A percentile compares a stretch with the other conserved stretches of the same genome.
These are phyloP conservation scores for Zaprionus africanus DNA, from an alignment of 1,140 invertebrate genomes.

Conservation along the genomic window DNA sequence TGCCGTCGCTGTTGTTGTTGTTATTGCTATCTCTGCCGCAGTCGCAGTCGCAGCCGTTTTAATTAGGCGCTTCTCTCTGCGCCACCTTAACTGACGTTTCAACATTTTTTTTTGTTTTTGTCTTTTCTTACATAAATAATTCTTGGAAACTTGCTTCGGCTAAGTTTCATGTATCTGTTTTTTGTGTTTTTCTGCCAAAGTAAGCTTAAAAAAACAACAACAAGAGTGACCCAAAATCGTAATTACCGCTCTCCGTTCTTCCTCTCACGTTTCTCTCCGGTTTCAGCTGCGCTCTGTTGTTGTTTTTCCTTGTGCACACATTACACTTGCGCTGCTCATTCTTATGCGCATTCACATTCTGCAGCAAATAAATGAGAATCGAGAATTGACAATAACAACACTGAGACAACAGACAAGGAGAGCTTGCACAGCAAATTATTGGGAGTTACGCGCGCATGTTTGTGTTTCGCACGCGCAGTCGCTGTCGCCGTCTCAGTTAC, in stretches of 20 bases:
- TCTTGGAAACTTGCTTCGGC: conserved; percentile 43
- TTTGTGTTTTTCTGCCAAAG: conserved; percentile 37
- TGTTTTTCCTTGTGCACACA: conserved; percentile 15
- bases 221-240: conserved; percentile 43
- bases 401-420: conserved; percentile 9
- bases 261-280: neutral
- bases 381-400: conserved; percentile 42
- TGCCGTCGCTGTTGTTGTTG: conserved; percentile 24
- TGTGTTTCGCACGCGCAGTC: conserved; percentile 60
- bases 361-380: conserved; percentile 46
- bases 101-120: conserved; percentile 1
- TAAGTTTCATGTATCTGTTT: conserved; percentile 30
- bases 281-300: neutral
- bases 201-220: conserved; percentile 31
- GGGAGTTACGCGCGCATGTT: conserved; percentile 62
- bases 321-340: conserved; percentile 17
- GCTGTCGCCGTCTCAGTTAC: conserved; percentile 19
- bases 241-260: conserved; percentile 15
- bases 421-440: conserved; percentile 37
- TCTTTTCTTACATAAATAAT: conserved; percentile 48
- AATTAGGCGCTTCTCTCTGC: conserved; percentile 55
- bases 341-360: conserved; percentile 24
- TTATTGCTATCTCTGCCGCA: conserved; percentile 19
- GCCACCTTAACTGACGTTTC: conserved; percentile 39
- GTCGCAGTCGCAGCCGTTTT: conserved; percentile 48